phyloP scores from a whole-genome alignment of 2,888 invertebrate genomes.

The Lumbricus terrestris region DNA sequence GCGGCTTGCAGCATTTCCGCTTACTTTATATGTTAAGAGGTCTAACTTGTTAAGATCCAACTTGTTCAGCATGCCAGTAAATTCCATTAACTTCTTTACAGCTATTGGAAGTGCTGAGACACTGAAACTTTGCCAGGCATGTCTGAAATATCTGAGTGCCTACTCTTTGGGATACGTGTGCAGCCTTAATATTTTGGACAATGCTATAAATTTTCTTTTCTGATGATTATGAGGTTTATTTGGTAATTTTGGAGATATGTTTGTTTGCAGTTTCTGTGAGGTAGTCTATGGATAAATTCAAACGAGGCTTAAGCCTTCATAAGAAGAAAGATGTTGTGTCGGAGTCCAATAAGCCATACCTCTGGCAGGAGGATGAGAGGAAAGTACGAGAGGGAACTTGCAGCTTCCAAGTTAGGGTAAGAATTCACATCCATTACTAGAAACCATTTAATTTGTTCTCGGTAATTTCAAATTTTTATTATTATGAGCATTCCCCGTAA shows the following conservation, averaged over 20 bases:
- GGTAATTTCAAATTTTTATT: not conserved
- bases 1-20: not conserved
- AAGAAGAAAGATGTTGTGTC: conserved; percentile 69
- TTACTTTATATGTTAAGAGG: too few relatives aligned
- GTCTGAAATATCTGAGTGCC: not conserved
- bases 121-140: not conserved
- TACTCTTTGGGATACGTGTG: not conserved
- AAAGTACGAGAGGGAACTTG: conserved; percentile 94
- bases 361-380: conserved; percentile 96
- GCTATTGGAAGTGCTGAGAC: not conserved
- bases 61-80: too few relatives aligned
- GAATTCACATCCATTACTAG: conserved; percentile 35
- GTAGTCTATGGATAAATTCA: conserved; percentile 52
- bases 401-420: conserved; percentile 89
- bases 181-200: not conserved
- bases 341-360: conserved; percentile 94
- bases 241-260: not conserved
- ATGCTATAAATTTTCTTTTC: not conserved
- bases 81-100: too few relatives aligned
- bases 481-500: not conserved
- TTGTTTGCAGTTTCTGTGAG: not conserved
- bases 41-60: too few relatives aligned
- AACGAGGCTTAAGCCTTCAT: conserved; percentile 65
- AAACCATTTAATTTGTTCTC: not conserved
- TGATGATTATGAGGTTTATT: not conserved